Base-by-base conservation (phyloP, 2,797 vertebrate genomes). In the Pangasius macronema region DNA sequence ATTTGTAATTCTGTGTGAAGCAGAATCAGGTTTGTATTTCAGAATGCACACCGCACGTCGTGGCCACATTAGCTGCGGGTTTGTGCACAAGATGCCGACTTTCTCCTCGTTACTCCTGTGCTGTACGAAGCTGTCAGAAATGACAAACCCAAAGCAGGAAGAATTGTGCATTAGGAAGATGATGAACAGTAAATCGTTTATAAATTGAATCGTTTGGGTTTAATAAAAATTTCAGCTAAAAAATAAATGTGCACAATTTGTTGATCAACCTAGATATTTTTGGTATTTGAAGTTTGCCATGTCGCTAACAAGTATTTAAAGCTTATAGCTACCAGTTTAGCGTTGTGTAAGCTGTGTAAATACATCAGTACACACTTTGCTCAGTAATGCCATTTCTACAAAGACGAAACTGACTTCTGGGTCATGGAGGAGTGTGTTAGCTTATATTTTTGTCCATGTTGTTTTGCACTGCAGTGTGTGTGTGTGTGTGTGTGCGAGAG, bases 41-140 rank as follows among this genome's bases (percentile, higher is more conserved):
- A 30, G 51, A 85, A 75, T 20, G 61, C 27, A 27, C 13, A 75
- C 39, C n/a, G 36, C 33, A n/a, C 18, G 5, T 61, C 24, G 27
- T 13, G 59, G 9, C 6, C 3, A 20, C 33, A n/a, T 85, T 61
- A 30, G 80, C 63, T 85, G 53, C 1, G 55, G 55, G 73, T 61
- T 61, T 49, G 61, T 87, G 82, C 65, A 83, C 86, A 85, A 81
- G 77, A 85, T 27, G 1, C 57, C 18, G 65, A 82, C 36, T 27
- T 16, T 39, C 49, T 84, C 61, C 79, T 89, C 73, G 53, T 86
- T 86, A 84, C 83, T 88, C 16, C 8, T 83, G 30, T 55, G 27
- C 81, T 85, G 75, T 36, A 20, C 27, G 36, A 49, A 30, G 42
- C 82, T 75, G 87, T 86, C 87, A 87, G n/a, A 83, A 36, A 49